Evolutionary conservation across 2,888 invertebrate genomes (phyloP), one percentile per base, ranked within the genome.

Genomic region (Heliconius erato): DNA sequence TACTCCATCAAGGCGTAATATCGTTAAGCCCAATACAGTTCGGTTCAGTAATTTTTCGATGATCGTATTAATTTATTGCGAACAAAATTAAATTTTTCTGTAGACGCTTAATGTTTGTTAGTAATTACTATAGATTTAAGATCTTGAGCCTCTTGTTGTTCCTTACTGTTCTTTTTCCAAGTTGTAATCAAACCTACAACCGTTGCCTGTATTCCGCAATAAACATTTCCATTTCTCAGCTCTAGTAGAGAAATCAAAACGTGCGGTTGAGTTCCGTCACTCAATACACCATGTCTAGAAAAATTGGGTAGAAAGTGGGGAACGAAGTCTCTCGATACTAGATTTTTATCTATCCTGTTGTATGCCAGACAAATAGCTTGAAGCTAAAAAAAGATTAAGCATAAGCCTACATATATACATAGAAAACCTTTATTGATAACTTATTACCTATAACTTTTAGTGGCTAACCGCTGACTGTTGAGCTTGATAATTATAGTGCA

Each of bases 11-110:
- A 82, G 80, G 76, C 80, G 82, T 79, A 84, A 84, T 85, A 82
- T 80, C 80, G 82, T 82, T 84, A 83, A 78, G 79, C 79, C 77
- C 82, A 81, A 80, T 80, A 85, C 82, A 84, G 72, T 84, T 77
- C 80, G 81, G 71, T 68, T 79, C 79, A 84, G 81, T 83, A 82
- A 84, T 85, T 85, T 83, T 82, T 81, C 82, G 80, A 84, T 80
- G 82, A 81, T 81, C 83, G 65, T 74, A 28, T 81, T 82, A 82
- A 85, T 84, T 85, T 84, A 77, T 80, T 80, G 79, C 78, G 67
- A 82, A 71, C 77, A 44, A 83, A 83, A 81, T 84, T 83, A 80
- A 77, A 76, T 76, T 79, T 82, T 80, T 80, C 71, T 72, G 40
- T 63, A 28, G 35, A n/a, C 35, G 74, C 76, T 69, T 67, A 67